Evolutionary conservation across 1,140 invertebrate genomes (phyloP), one percentile per base, ranked within the genome.

Genomic region (Holotrichia oblita): DNA sequence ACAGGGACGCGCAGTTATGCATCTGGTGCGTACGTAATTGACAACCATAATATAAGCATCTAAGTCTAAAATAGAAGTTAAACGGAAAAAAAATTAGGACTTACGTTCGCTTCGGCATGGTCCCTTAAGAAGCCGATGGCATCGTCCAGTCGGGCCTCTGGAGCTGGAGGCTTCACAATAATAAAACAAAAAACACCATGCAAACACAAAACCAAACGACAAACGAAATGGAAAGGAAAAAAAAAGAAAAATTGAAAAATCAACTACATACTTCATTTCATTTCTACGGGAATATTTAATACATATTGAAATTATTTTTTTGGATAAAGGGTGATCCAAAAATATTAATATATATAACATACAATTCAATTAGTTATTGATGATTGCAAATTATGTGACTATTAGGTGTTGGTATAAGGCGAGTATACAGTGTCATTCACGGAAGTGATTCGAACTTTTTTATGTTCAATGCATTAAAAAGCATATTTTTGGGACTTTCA

Each of bases 81-180:
- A 59, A 77, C 34, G 44, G 77, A 81, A 73, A 73, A 79, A 79
- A 76, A 73, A 80, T 78, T 80, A 41, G 79, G 86, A 90, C 89
- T 89, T 83, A 91, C 92, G 86, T 90, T 92, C 84, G 92, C 90
- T 89, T 95, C 94, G 86, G 92, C 92, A 86, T 96, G 94, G 87
- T 96, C 94, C 85, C 94, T 90, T 85, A 97, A 91, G 87, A 95
- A 95, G 85, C 94, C 94, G 89, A 97, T 96, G 82, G 95, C 95
- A 90, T 96, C 95, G 89, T 96, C 94, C 86, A 96, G 90, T 87
- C 94, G 92, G 87, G 94, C 93, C 89, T 94, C 93, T 83, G 93
- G 92, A 87, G 89, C 90, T 81, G 92, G 91, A 88, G 91, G 90
- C 91, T 93, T 89, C 86, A 90, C 87, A 84, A 85, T 81, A 85